These are phyloP conservation scores for Leptinotarsa juncta DNA, from an alignment of 2,888 invertebrate species.

Conservation along the genomic window DNA sequence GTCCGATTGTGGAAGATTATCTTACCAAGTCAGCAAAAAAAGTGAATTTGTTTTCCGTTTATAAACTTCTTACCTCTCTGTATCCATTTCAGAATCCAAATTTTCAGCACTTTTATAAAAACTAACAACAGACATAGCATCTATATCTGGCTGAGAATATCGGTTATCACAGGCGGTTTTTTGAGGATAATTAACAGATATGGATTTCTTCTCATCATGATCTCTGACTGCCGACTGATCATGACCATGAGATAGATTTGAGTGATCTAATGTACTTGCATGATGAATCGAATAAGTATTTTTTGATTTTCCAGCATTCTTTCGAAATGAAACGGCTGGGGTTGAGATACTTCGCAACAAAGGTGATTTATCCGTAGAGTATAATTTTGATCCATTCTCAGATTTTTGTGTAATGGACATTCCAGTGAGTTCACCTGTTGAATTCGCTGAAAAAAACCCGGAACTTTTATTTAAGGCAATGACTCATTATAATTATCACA, in stretches of 20 bases:
- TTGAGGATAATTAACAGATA: constrained; percentile 28
- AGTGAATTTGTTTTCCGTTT: no score
- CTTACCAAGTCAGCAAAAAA: no score
- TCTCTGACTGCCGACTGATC: neutral
- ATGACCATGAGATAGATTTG: neutral
- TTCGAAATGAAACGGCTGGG: constrained; percentile 19
- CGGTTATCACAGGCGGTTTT: constrained; percentile 40
- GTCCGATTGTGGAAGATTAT: no score
- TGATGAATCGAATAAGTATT: constrained; percentile 19
- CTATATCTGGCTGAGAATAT: constrained; percentile 53
- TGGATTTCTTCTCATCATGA: neutral
- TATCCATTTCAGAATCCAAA: constrained; percentile 72
- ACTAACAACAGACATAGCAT: constrained; percentile 72
- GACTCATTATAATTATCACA: neutral
- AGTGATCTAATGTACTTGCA: constrained; percentile 14
- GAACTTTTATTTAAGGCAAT: constrained; percentile 8
- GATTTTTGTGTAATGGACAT: constrained; percentile 7
- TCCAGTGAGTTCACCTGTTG: neutral
- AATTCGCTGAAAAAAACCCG: neutral
- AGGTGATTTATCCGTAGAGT: constrained; percentile 20
- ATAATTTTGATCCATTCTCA: constrained; percentile 5
- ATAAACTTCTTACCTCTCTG: constrained; percentile 66
- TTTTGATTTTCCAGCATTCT: constrained; percentile 11
- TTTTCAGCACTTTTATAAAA: constrained; percentile 70
- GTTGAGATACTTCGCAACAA: constrained; percentile 21